Conservation (phyloP, 2,888 invertebrate genomes). For the Autographa gamma region DNA sequence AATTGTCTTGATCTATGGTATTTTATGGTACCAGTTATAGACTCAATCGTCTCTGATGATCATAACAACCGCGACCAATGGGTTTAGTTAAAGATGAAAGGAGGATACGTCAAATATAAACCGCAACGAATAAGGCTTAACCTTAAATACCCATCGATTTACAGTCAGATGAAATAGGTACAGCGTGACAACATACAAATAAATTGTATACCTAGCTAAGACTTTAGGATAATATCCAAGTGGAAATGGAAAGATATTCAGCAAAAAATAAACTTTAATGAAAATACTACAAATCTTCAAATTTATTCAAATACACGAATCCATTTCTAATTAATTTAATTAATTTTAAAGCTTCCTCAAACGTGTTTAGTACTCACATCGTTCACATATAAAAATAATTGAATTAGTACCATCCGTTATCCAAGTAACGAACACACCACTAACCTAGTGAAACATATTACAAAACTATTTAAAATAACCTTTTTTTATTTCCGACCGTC, state of each 20-base stretch:
- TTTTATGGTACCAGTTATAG: too few relatives aligned
- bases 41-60: neutral
- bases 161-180: neutral
- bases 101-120: neutral
- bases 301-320: neutral
- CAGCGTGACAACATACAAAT: neutral
- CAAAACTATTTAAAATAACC: constrained; percentile 35
- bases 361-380: neutral
- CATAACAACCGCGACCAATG: neutral
- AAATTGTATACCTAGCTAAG: too few relatives aligned
- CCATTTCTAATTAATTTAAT: neutral
- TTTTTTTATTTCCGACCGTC: constrained; percentile 21
- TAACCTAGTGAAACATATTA: constrained; percentile 28
- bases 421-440: constrained; percentile 14
- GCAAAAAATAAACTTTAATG: too few relatives aligned
- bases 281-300: too few relatives aligned
- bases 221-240: too few relatives aligned
- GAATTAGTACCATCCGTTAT: constrained; percentile 24
- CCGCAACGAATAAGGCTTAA: neutral
- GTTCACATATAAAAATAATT: constrained; percentile 12
- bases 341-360: neutral
- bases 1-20: too few relatives aligned
- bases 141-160: neutral
- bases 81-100: neutral
- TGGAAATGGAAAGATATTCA: too few relatives aligned